A percentile compares a stretch with the other conserved stretches of the same genome.
Conservation (phyloP, 1,140 invertebrate species). For the Linepithema humile region DNA sequence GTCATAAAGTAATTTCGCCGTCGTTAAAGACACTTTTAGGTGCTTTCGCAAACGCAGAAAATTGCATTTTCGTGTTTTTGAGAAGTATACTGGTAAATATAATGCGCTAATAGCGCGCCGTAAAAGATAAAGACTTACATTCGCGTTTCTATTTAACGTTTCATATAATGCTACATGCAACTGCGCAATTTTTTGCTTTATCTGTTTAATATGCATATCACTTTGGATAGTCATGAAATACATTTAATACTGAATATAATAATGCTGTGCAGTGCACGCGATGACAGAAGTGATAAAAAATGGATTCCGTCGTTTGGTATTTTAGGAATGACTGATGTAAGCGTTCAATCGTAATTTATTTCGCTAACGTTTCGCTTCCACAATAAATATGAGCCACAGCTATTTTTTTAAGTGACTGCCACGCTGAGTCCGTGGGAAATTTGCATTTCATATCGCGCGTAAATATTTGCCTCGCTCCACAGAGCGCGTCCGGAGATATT, state of each 20-base stretch:
- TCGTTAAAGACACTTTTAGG: neutral
- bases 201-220: neutral
- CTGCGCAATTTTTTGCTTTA: neutral
- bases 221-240: neutral
- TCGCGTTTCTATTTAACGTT: neutral
- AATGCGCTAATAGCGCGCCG: neutral
- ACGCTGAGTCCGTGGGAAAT: constrained; percentile 35
- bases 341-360: constrained; percentile 36
- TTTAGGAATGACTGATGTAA: constrained; percentile 1
- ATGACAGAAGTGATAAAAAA: neutral
- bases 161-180: neutral
- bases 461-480: constrained; percentile 56
- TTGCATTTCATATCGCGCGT: constrained; percentile 62
- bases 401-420: constrained; percentile 27
- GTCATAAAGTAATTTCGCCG: neutral
- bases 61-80: constrained; percentile 18
- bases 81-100: neutral
- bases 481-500: constrained; percentile 38
- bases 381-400: constrained; percentile 29
- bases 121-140: neutral
- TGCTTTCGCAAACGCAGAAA: constrained; percentile 15
- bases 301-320: neutral
- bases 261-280: neutral
- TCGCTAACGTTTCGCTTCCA: neutral
- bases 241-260: neutral